These are phyloP conservation scores for Nemotelus nigrinus DNA, from an alignment of 2,888 invertebrate genomes.

Conservation along the genomic window DNA sequence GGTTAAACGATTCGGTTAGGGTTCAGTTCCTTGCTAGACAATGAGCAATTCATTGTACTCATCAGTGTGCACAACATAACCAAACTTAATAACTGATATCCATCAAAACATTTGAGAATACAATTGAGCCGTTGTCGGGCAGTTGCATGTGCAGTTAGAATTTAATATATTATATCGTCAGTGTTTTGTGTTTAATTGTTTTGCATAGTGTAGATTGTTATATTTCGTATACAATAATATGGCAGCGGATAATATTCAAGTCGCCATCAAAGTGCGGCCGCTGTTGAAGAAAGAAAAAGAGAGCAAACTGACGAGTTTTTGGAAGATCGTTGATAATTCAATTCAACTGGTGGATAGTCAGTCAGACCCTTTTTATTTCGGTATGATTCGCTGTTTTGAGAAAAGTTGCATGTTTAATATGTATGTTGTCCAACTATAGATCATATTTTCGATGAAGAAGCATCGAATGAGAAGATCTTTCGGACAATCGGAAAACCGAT, in stretches of 20 bases:
- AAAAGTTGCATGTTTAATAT: slow-evolving; percentile 31
- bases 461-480: slow-evolving; percentile 73
- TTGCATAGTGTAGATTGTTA: no score
- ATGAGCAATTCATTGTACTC: no score
- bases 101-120: no score
- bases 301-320: slow-evolving; percentile 68
- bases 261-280: slow-evolving; percentile 79
- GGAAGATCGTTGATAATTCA: slow-evolving; percentile 71
- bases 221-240: slow-evolving; percentile 8
- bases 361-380: slow-evolving; percentile 65
- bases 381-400: slow-evolving; percentile 56
- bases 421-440: slow-evolving; percentile 68
- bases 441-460: slow-evolving; percentile 73
- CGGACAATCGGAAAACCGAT: slow-evolving; percentile 76
- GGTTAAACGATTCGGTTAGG: no score
- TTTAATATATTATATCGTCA: no score
- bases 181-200: no score
- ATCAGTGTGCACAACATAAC: no score
- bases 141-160: no score
- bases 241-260: slow-evolving; percentile 73
- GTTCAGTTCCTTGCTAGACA: no score
- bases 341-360: slow-evolving; percentile 70
- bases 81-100: no score
- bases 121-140: no score
- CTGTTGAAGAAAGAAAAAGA: slow-evolving; percentile 73